Percentiles rank a stretch among this genome's conserved stretches.
These are phyloP conservation scores for Helicorthomorpha holstii DNA, from an alignment of 1,140 invertebrate species.

Conservation along the genomic window DNA sequence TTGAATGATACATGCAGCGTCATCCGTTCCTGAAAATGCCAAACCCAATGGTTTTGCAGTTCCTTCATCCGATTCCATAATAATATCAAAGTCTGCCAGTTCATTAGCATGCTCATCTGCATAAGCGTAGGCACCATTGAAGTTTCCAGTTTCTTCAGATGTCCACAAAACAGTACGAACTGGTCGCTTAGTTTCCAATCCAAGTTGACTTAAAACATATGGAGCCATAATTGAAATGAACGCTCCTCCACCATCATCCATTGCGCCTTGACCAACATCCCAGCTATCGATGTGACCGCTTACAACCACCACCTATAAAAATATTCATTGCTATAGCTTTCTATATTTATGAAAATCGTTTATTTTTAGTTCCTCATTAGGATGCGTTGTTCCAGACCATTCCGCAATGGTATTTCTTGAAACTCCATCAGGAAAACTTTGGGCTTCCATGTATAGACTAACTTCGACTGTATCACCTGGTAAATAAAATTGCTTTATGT, in stretches of 20 bases:
- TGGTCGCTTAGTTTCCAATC: constrained; percentile 50
- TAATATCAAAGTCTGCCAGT: constrained; percentile 41
- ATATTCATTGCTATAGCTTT: too few species aligned
- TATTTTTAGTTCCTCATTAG: constrained; percentile 30
- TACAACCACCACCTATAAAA: constrained; percentile 45
- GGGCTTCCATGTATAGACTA: constrained; percentile 35
- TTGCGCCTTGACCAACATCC: constrained; percentile 75
- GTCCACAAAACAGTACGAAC: constrained; percentile 62
- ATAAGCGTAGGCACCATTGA: constrained; percentile 45
- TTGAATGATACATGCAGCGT: constrained; percentile 42
- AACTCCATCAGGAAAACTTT: constrained; percentile 29
- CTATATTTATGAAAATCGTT: not conserved
- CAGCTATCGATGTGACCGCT: constrained; percentile 76
- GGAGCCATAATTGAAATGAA: constrained; percentile 52
- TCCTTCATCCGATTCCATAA: constrained; percentile 68
- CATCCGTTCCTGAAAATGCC: constrained; percentile 33
- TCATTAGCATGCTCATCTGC: constrained; percentile 40
- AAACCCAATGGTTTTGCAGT: constrained; percentile 55
- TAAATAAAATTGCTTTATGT: not conserved
- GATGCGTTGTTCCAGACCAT: constrained; percentile 36
- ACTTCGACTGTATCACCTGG: constrained; percentile 16
- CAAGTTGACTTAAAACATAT: constrained; percentile 44
- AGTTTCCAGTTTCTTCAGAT: constrained; percentile 56
- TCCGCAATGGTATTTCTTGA: constrained; percentile 59
- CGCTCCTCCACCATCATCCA: constrained; percentile 53